A percentile compares a stretch with the other conserved stretches of the same genome.
phyloP scores from a whole-genome alignment of 2,113 vertebrate genomes.

The Mesembrinibis cayennensis region DNA sequence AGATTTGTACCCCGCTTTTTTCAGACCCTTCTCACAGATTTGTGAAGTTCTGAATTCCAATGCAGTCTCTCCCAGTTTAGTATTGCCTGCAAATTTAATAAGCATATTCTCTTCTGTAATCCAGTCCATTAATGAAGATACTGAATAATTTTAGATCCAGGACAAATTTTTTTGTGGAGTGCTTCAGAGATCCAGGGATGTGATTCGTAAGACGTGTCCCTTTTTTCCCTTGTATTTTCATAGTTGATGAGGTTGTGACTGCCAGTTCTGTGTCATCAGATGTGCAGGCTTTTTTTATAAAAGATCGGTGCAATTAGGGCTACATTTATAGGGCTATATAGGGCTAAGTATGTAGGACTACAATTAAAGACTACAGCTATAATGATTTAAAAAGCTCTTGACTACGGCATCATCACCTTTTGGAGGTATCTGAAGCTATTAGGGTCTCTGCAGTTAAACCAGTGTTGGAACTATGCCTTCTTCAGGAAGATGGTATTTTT shows the following conservation, averaged over 20 bases:
- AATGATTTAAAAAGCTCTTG: background rate
- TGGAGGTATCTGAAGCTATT: background rate
- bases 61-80: background rate
- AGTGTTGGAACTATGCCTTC: background rate
- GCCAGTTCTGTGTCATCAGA: background rate
- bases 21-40: background rate
- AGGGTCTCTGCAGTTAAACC: background rate
- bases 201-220: background rate
- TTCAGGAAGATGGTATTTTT: background rate
- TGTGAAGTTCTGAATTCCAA: background rate
- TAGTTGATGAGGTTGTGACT: background rate
- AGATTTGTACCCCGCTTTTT: background rate
- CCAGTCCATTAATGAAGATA: background rate
- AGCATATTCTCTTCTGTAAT: background rate
- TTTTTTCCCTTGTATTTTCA: background rate
- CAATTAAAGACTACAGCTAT: background rate
- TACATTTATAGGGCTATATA: background rate
- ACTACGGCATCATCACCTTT: background rate
- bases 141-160: background rate
- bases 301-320: background rate
- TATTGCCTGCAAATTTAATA: background rate
- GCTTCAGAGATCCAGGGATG: background rate
- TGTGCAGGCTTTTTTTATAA: background rate
- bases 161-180: background rate
- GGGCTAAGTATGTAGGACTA: background rate